These are phyloP conservation scores for Tinea pellionella DNA, from an alignment of 2,888 invertebrate species.

Conservation along the genomic window DNA sequence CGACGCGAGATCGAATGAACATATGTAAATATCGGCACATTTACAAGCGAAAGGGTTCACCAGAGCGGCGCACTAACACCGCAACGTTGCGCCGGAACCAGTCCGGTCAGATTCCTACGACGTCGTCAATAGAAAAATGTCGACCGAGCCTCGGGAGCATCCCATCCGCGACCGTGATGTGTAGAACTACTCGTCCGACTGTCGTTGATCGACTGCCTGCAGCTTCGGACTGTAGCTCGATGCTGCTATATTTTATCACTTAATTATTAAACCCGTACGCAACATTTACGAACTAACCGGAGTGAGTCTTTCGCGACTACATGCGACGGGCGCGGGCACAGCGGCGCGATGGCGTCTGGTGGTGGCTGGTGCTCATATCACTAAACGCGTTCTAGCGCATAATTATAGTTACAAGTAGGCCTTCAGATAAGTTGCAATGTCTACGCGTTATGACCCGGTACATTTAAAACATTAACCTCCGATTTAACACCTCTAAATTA, in stretches of 20 bases:
- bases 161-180: constrained; percentile 49
- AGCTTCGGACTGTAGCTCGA: constrained; percentile 50
- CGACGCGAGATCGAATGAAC: constrained; percentile 63
- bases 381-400: constrained; percentile 28
- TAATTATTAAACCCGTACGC: constrained; percentile 66
- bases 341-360: constrained; percentile 53
- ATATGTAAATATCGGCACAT: constrained; percentile 71
- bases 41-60: constrained; percentile 71
- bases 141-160: constrained; percentile 57
- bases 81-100: constrained; percentile 70
- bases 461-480: constrained; percentile 52
- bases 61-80: constrained; percentile 64
- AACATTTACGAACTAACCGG: constrained; percentile 40
- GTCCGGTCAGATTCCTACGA: constrained; percentile 75
- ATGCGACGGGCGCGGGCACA: constrained; percentile 35
- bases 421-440: constrained; percentile 40
- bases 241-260: constrained; percentile 62
- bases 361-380: constrained; percentile 18
- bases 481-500: constrained; percentile 29
- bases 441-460: constrained; percentile 35
- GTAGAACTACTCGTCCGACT: constrained; percentile 1
- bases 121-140: constrained; percentile 72
- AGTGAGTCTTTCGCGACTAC: constrained; percentile 14
- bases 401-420: constrained; percentile 25
- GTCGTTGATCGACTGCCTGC: constrained; percentile 27